A percentile compares a stretch with the other conserved stretches of the same genome.
These are phyloP conservation scores for Takifugu ocellatus DNA, from an alignment of 2,797 vertebrate species.

Conservation along the genomic window DNA sequence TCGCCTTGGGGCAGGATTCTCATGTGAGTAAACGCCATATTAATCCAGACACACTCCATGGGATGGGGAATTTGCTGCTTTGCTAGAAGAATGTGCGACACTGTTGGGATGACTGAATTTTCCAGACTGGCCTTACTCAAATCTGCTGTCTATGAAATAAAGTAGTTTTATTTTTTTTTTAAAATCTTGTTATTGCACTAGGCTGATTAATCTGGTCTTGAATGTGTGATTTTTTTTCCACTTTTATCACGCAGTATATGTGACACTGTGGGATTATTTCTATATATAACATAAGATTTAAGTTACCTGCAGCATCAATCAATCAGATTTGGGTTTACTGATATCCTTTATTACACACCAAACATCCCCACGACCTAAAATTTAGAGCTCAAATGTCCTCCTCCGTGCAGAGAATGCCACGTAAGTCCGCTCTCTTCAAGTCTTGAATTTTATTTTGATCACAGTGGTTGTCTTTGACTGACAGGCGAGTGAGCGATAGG, in stretches of 20 bases:
- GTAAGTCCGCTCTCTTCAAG: slow-evolving; percentile 57
- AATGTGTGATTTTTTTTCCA: slow-evolving; percentile 10
- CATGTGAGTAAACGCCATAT: slow-evolving; percentile 60
- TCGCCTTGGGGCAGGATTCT: slow-evolving; percentile 41
- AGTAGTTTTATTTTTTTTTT: no score
- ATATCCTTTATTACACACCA: slow-evolving; percentile 37
- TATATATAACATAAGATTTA: slow-evolving; percentile 14
- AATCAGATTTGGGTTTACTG: slow-evolving; percentile 14
- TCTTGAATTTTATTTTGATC: slow-evolving; percentile 69
- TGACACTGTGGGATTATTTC: slow-evolving; percentile 19
- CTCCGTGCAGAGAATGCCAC: slow-evolving; percentile 55
- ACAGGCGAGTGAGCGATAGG: slow-evolving; percentile 66
- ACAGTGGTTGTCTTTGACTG: slow-evolving; percentile 67
- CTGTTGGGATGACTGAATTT: slow-evolving; percentile 51
- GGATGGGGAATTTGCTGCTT: slow-evolving; percentile 38
- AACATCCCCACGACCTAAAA: slow-evolving; percentile 24
- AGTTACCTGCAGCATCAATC: slow-evolving; percentile 20
- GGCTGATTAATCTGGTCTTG: slow-evolving; percentile 42
- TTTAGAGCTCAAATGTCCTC: slow-evolving; percentile 22
- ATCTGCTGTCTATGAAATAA: slow-evolving; percentile 23
- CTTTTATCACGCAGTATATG: slow-evolving; percentile 33
- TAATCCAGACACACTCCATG: slow-evolving; percentile 47
- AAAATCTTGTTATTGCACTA: slow-evolving; percentile 33
- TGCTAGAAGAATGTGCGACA: slow-evolving; percentile 50
- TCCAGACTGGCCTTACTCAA: slow-evolving; percentile 29